Evolutionary conservation across 35 echinoderm and acorn worm genomes (phyloP), one percentile per base, ranked within the genome.

Genomic region (Apostichopus parvimensis): DNA sequence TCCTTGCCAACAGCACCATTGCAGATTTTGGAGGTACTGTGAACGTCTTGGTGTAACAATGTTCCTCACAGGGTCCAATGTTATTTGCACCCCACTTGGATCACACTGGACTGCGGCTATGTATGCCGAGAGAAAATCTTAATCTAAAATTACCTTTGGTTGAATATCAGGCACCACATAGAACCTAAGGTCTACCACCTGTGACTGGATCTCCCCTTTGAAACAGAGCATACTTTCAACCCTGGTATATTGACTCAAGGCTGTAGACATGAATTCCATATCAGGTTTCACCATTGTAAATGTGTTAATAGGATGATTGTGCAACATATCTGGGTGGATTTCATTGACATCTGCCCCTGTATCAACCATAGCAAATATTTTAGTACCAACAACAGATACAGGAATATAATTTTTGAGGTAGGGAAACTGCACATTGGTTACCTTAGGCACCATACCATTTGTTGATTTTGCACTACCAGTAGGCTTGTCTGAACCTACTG

Each of bases 131-230:
- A 87, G 57, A 85, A 85, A 85, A 56, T 65, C 57, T 2, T 59
- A 9, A 6, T 55, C 83, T 13, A 87, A 64, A 62, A 87, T 64
- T 8, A 87, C n/a, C 5, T 87, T n/a, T 59, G 83, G 83, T 8
- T 87, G 56, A 87, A 87, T 68, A 7, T 28, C 83, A 21, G 83
- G 83, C 6, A 87, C 83, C 57, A 87, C 58, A 62, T 87, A 59
- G 13, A 87, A 87, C 61, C 59, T 87, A 83, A 7, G 18, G 9
- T 83, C 6, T 57, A 83, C n/a, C 45, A 10, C 9, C 5, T 83
- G 28, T 26, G 25, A 83, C 80, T 83, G 75, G 7, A 77, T 77
- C 75, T 28, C 22, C 34, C 22, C 17, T 80, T 45, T 53, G 52
- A 34, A 45, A 80, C 4, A 80, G 15, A 80, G 15, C 9, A 80